Evolutionary conservation across 2,888 invertebrate genomes (phyloP), one percentile per base, ranked within the genome.

Genomic region (Dolichomitus sp.): DNA sequence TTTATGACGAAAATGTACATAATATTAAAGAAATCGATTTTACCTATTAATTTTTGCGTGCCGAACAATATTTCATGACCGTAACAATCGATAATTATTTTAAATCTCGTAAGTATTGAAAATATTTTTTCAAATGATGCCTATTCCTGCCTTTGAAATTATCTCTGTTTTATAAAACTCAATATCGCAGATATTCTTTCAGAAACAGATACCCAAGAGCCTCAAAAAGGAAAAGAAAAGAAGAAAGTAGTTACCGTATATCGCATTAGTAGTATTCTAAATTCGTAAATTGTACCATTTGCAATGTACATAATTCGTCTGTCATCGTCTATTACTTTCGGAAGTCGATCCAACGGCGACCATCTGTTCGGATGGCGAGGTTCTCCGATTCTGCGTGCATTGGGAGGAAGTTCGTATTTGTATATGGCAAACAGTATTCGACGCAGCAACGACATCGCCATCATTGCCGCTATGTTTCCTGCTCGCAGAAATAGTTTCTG

Each of bases 391-490:
- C 75, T 86, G 83, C 48, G 84, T 54, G 23, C 81, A 85, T 30
- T 88, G 86, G 42, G 90, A 85, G 7, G 92, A 88, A 50, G 93
- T 89, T 76, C 91, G 90, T 68, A 93, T 93, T 78, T 91, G 87
- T 81, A 93, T 91, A 79, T 93, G 93, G 79, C 92, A 93, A 87
- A 93, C 90, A 6, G 92, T 90, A 80, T 89, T 91, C n/a, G 90
- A 81, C 23, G 86, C 86, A 12, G 87, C 87, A 40, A 88, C 75
- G 23, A 69, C 57, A 1, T 77, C 70, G 52, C 74, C 50, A 0
- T 84, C 85, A 14, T 61, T 80, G 52, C 61, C 19, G n/a, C 23
- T 50, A 33, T 23, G 68, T 48, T 50, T 83, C 33, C 81, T 85
- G 1, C 66, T 57, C 27, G 42, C 27, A 17, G 42, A 27, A 40